Base-by-base conservation (phyloP, 1,140 invertebrate species). In the Trichoplusia ni region DNA sequence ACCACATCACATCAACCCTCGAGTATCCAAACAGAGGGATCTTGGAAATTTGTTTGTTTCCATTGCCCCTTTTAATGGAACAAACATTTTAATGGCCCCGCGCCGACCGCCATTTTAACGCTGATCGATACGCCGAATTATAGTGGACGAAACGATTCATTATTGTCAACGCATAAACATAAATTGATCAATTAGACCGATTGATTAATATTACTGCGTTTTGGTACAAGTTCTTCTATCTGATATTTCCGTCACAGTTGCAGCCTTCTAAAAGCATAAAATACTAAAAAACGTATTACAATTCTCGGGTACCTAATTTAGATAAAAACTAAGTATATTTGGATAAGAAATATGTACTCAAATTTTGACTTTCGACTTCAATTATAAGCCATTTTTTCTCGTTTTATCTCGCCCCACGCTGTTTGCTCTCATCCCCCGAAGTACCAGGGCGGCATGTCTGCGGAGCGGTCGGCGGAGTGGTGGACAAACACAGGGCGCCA, bases 1-100 rank as follows among this genome's bases (percentile, higher is more conserved):
- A 6, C 25, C 27, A 23, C 14, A 8, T 6, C 33, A 23, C 51
- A 44, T 21, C 25, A 14, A 44, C 54, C 54, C 38, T 58, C 54
- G 25, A 58, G 54, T 58, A 27, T 11, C 59, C 59, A 61, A 61
- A 61, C 44, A 38, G 44, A 61, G 56, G 29, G 59, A 61, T 47
- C 42, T 47, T 44, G 19, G 19, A 47, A 61, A 47, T 60, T 65
- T 84, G 77, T 84, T 82, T 86, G 80, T 82, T 75, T 77, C 77
- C 74, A 76, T 72, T 78, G 77, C 73, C 75, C 84, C 82, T 84
- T 86, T 86, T 86, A 86, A 86, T 76, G 75, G 75, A 83, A 77
- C 81, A 86, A 86, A 86, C 84, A 86, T 61, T 70, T 68, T 82
- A 80, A 83, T 84, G 79, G 82, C 62, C 60, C 23, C 38, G 29